Base-by-base conservation (phyloP, 2,797 vertebrate genomes). In the Sebastes oblongus region DNA sequence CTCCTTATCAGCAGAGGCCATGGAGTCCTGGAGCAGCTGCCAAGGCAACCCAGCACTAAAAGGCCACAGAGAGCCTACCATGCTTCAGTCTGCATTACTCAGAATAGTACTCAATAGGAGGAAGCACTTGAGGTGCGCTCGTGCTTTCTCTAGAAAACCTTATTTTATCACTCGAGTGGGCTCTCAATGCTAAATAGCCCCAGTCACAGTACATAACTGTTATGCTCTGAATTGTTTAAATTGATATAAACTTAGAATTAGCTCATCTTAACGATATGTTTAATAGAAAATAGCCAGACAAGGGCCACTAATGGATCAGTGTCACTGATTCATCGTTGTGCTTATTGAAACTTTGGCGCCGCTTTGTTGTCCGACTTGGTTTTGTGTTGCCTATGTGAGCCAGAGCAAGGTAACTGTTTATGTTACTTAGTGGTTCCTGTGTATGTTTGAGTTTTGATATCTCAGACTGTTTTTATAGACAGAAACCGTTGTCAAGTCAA, bases 1-100 rank as follows among this genome's bases (percentile, higher is more conserved):
- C 71, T 90, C 66, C 91, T 94, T 92, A 94, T 94, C 92, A 92
- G 86, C 77, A 18, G 64, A 85, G 84, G 61, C 85, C 88, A 82
- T 27, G 27, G 85, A 90, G 86, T 90, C 83, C 73, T 82, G 64
- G 71, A 91, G 84, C 73, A 77, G 91, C 92, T 92, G 92, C 92
- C 86, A 89, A 85, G 90, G 89, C 92, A 94, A 93, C 93, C 70
- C 75, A 55, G 81, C 5, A 42, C 81, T 87, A 59, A 86, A 87
- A 91, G 84, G 80, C 90, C 86, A 80, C 6, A 42, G 73, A 85
- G 75, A 85, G 87, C 61, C 72, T 66, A 75, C 85, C 72, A 30
- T 87, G 70, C 79, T 83, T 77, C 69, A 80, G 79, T 73, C 86
- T 77, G 80, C 75, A 74, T 88, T 81, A 88, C 88, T 91, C 87